Conservation (phyloP, 2,113 vertebrate species). For the Monarcha castaneiventris region DNA sequence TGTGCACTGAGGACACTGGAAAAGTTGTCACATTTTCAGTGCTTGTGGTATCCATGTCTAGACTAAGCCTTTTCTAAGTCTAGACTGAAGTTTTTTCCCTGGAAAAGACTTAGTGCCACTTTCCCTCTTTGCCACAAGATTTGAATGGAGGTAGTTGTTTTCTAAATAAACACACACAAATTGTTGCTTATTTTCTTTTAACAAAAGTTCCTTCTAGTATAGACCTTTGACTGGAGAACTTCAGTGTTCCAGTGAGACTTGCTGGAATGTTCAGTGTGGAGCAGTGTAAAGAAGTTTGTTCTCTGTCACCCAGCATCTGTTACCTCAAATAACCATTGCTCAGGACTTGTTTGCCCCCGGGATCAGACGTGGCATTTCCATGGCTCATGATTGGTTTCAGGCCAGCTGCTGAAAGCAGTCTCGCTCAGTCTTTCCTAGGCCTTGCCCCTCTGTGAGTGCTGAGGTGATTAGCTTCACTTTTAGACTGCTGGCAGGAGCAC, state of each 20-base stretch:
- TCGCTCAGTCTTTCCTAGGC: rapidly evolving
- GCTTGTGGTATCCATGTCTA: not conserved
- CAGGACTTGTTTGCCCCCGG: not conserved
- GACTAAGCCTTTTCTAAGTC: not conserved
- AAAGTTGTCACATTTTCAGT: not conserved
- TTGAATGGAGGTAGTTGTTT: not conserved
- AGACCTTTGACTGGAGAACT: not conserved
- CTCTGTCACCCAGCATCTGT: not conserved
- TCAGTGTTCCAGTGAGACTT: not conserved
- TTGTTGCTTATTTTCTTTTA: not conserved
- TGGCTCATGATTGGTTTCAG: not conserved
- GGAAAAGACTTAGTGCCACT: not conserved
- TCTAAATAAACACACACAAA: not conserved
- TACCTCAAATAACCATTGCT: not conserved
- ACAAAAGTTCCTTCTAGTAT: not conserved
- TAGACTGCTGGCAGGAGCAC: not conserved
- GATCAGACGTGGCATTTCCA: not conserved
- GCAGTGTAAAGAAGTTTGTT: rapidly evolving
- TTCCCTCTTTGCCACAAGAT: not conserved
- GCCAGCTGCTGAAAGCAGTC: not conserved
- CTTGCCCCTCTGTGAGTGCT: not conserved
- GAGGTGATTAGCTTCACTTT: slow-evolving; percentile 53
- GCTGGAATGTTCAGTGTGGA: not conserved
- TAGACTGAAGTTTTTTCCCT: not conserved
- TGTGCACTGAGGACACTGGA: not conserved